Base-by-base conservation (phyloP, 2,888 invertebrate species). In the Seladonia tumulorum region DNA sequence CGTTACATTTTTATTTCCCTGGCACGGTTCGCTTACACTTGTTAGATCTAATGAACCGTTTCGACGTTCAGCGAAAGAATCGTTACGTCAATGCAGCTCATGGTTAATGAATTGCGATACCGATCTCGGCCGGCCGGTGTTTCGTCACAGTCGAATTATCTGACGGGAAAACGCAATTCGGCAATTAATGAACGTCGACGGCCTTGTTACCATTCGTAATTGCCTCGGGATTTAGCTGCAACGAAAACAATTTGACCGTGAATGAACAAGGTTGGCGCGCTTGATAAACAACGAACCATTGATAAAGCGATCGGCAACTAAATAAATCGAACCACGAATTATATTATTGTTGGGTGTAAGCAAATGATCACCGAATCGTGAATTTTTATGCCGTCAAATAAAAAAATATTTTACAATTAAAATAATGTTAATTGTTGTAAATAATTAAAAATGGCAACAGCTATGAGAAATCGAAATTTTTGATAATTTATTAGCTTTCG, bases 41-140 rank as follows among this genome's bases (percentile, higher is more conserved):
- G 47, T 45, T 25, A 57, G 75, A 78, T 76, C 57, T 78, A 76
- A 84, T 71, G 74, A 76, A 68, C 76, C 29, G 75, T 79, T 85
- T 79, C 57, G 57, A n/a, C n/a, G 70, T 74, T 22, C 47, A n/a
- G 42, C 47, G 53, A 78, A 75, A 79, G 68, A 47, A 22, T 10
- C 18, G 42, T 85, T 85, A 72, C 79, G 57, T 35, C 68, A 73
- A 10, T 45, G 5, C 60, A 12, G n/a, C 76, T 74, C 35, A n/a
- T 74, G 16, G 25, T 45, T 29, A 66, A 42, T 25, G n/a, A 76
- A 79, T 82, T 79, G 25, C 75, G 47, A 76, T 53, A 82, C n/a
- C 47, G 35, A 76, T 60, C 57, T 79, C 57, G n/a, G 1, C 71
- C 16, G 2, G 39, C 60, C 60, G n/a, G 18, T 5, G 63, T 82